Conservation (phyloP, 1,140 invertebrate genomes). For the Zaprionus vittiger region DNA sequence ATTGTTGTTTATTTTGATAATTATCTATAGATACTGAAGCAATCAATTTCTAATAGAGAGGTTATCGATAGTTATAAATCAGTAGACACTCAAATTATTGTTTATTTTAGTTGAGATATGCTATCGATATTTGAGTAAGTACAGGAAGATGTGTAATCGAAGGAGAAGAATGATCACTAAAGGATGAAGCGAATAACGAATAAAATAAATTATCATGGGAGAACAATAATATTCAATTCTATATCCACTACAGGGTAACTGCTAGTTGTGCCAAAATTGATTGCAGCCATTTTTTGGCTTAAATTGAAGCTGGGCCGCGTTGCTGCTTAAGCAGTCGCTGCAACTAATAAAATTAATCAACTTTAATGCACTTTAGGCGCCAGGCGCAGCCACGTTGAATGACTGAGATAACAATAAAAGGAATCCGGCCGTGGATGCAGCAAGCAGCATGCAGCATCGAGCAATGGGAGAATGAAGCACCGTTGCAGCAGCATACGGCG, state of each 20-base stretch:
- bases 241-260: not conserved
- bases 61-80: too few relatives aligned
- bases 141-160: too few relatives aligned
- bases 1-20: too few relatives aligned
- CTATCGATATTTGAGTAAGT: too few relatives aligned
- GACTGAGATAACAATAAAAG: conserved; percentile 79
- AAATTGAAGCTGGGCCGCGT: not conserved
- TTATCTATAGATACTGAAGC: too few relatives aligned
- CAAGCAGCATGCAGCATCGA: conserved; percentile 3
- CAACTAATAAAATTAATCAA: conserved; percentile 78
- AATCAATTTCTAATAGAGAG: too few relatives aligned
- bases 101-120: too few relatives aligned
- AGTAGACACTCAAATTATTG: not conserved
- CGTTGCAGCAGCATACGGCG: not conserved
- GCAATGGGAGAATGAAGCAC: conserved; percentile 41
- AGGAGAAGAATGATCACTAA: not conserved
- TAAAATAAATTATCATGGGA: not conserved
- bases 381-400: conserved; percentile 59
- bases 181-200: not conserved
- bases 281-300: conserved; percentile 18
- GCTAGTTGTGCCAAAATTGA: not conserved
- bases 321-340: conserved; percentile 5
- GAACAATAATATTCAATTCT: not conserved
- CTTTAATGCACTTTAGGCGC: conserved; percentile 70
- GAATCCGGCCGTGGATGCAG: conserved; percentile 58